Percentiles rank a stretch among this genome's conserved stretches.
These are phyloP conservation scores for Orestias chungarensis DNA, from an alignment of 2,797 vertebrate genomes.

Conservation along the genomic window DNA sequence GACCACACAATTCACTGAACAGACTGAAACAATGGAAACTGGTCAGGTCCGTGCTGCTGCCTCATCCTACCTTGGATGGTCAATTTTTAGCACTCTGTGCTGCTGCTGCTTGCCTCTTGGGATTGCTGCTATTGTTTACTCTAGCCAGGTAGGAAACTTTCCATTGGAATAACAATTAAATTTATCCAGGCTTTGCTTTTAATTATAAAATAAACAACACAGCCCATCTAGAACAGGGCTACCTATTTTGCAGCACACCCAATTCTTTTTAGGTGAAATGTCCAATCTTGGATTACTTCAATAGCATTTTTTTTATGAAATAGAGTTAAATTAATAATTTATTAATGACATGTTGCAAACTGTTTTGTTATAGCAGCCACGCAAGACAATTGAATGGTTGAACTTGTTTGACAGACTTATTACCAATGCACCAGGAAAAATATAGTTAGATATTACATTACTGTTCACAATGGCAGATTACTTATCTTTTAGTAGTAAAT, in stretches of 20 bases:
- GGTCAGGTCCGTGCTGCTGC: slow-evolving; percentile 1
- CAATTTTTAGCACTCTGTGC: slow-evolving; percentile 73
- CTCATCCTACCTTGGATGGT: slow-evolving; percentile 68
- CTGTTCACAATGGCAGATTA: neutral
- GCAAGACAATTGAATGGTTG: no score
- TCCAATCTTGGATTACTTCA: neutral
- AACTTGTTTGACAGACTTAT: no score
- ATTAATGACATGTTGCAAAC: no score
- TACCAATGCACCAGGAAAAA: no score
- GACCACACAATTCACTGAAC: neutral
- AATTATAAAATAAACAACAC: neutral
- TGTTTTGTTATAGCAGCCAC: no score
- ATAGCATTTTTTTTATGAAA: no score
- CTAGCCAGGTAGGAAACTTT: slow-evolving; percentile 61
- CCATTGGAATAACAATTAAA: neutral
- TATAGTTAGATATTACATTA: neutral
- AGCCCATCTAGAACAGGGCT: neutral
- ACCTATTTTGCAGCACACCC: neutral
- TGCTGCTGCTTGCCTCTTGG: slow-evolving; percentile 77
- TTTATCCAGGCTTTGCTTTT: neutral
- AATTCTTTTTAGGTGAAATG: neutral
- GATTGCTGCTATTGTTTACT: slow-evolving; percentile 71
- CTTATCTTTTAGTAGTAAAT: neutral
- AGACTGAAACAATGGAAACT: slow-evolving; percentile 52
- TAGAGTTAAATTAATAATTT: no score